phyloP scores from a whole-genome alignment of 2,797 vertebrate genomes.

The Muscicapa comitata region DNA sequence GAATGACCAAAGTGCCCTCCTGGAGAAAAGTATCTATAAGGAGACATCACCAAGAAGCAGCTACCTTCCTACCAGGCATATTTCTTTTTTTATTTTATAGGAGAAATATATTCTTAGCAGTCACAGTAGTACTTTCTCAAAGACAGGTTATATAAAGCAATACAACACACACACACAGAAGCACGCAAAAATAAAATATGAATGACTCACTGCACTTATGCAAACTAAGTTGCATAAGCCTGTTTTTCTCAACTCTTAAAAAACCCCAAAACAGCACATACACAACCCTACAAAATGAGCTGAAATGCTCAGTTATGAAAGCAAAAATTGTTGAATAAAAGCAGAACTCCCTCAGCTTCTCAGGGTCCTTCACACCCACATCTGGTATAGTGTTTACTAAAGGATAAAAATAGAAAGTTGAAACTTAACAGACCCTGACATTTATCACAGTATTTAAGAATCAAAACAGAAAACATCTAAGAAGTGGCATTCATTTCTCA shows the following conservation, averaged over 20 bases:
- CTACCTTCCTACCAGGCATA: not conserved
- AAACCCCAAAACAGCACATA: conserved; percentile 11
- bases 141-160: conserved; percentile 42
- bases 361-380: conserved; percentile 15
- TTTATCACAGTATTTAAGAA: conserved; percentile 38
- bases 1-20: not conserved
- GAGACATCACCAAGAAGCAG: not conserved
- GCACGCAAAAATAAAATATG: conserved; percentile 20
- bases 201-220: conserved; percentile 68
- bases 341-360: conserved; percentile 53
- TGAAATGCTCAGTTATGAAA: conserved; percentile 49
- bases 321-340: conserved; percentile 52
- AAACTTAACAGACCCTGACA: conserved; percentile 34
- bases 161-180: conserved; percentile 39
- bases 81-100: not conserved
- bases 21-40: not conserved
- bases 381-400: conserved; percentile 50
- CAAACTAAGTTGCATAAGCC: conserved; percentile 64
- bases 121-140: conserved; percentile 13
- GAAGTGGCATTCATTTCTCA: conserved; percentile 8
- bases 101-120: not conserved
- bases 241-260: conserved; percentile 53
- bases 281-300: conserved; percentile 21
- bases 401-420: conserved; percentile 46
- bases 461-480: conserved; percentile 26